Evolutionary conservation across 1,140 invertebrate species (phyloP).

Genomic region (Piezodorus guildinii): DNA sequence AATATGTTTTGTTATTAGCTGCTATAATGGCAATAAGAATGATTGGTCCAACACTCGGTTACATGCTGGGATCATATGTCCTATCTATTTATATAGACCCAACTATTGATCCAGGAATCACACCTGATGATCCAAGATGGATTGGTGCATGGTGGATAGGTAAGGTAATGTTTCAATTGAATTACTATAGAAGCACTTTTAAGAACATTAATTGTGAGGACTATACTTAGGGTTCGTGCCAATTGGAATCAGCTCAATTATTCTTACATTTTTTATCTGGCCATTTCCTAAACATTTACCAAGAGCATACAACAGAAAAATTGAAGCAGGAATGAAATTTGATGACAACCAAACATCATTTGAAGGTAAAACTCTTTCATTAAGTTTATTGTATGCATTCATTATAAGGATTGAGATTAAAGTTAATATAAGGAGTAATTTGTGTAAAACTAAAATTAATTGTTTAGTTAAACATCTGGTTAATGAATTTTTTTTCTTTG

Average conservation of each 20-base stretch:
- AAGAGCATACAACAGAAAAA: not conserved
- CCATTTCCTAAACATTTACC: slow-evolving; percentile 27
- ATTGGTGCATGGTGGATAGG: slow-evolving; percentile 38
- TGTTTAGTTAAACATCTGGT: no score
- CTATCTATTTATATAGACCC: slow-evolving; percentile 27
- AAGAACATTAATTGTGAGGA: not conserved
- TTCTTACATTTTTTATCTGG: slow-evolving; percentile 22
- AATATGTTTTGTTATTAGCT: slow-evolving; percentile 25
- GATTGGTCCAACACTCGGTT: slow-evolving; percentile 34
- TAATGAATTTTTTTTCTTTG: no score
- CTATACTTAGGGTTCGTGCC: slow-evolving; percentile 28
- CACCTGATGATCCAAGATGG: slow-evolving; percentile 32
- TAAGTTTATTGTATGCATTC: no score
- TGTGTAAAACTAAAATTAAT: no score
- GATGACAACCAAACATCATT: not conserved
- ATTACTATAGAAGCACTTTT: not conserved
- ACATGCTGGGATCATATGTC: slow-evolving; percentile 25
- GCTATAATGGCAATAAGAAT: slow-evolving; percentile 30
- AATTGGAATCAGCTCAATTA: slow-evolving; percentile 20
- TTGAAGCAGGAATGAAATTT: not conserved
- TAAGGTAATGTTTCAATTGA: slow-evolving; percentile 22
- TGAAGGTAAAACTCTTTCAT: not conserved
- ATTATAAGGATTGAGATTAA: no score
- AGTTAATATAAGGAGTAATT: no score
- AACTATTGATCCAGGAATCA: slow-evolving; percentile 27